Base-by-base conservation (phyloP, 2,113 vertebrate genomes). In the Crypturellus undulatus region DNA sequence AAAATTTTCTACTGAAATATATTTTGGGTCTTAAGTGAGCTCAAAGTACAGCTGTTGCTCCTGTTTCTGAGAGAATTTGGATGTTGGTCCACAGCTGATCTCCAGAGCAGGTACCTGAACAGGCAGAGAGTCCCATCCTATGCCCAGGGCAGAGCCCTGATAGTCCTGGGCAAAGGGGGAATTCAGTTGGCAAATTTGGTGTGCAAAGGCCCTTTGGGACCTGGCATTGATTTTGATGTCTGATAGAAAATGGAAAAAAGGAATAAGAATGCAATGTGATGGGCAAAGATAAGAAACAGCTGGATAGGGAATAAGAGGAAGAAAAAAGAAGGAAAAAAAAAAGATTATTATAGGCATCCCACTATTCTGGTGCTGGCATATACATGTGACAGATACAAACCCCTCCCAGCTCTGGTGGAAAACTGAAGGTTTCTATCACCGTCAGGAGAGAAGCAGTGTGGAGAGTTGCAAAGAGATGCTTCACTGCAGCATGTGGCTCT, bases 101-200 rank as follows among this genome's bases (percentile, higher is more conserved):
- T 63, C 36, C n/a, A 21, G 56, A 47, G 56, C 47, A 36, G 43
- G 17, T 13, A 6, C 56, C 54, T 43, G 22, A 12, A 4, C 7
- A 25, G 26, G 17, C 30, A 30, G 54, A 5, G 13, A 51, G 42
- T 34, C 47, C 17, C 9, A 1, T 56, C 21, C 42, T 32, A 14
- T 19, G 20, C 40, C 19, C 32, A 28, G 9, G 7, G 58, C 58
- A 82, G 65, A 69, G 17, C 43, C 40, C 64, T n/a, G 3, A 1
- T 54, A 36, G n/a, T 28, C 52, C 6, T 63, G 38, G 15, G 2
- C 18, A 10, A 11, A 7, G 24, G 7, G 26, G 24, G 5, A 1
- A 9, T 13, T 2, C 4, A 19, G 7, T 10, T 47, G 1, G 0
- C 13, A 56, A 59, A 3, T 54, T 85, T 2, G 43, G 28, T 30